Base-by-base conservation (phyloP, 2,113 vertebrate genomes). In the Nerophis lumbriciformis region DNA sequence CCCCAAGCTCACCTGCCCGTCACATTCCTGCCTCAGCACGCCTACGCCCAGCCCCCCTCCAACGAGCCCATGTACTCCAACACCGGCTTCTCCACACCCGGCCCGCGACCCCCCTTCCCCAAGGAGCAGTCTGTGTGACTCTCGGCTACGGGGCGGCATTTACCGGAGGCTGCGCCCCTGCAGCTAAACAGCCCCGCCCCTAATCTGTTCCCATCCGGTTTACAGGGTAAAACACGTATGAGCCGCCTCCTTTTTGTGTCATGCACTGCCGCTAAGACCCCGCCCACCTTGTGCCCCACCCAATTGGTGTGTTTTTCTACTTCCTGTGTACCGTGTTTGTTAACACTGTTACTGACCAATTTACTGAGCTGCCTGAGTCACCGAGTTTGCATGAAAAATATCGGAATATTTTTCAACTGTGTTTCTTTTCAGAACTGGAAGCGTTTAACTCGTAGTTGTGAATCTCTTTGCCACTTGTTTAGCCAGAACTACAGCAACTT, bases 61-160 rank as follows among this genome's bases (percentile, higher is more conserved):
- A 81, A 65, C 36, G 77, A 85, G 67, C 77, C 87, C n/a, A 77
- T 82, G 77, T 93, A 92, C 86, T 89, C 92, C 80, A 92, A 93
- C 86, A 90, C 91, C 10, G 87, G 90, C 78, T 91, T 89, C 72
- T 77, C 91, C 1, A 82, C 89, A 49, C 83, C 92, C 0, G 88
- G 84, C 35, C 91, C 92, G 19, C 85, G 88, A 1, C 88, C 89
- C 53, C 88, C 88, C 0, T 94, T 90, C 86, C 91, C 92, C 72
- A 93, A 93, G 82, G 93, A 94, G 84, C 93, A 94, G 77, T 93
- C 92, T 1, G 92, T 94, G 65, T 94, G 88, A 85, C 50, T 4
- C 7, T 61, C 59, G 28, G 28, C 28, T 28, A 28, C 42, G 4
- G 42, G 6, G 42, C 12, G 42, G 42, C 11, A 11, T 12, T 12